Evolutionary conservation across 2,888 invertebrate genomes (phyloP).

Genomic region (Phasia obesa): DNA sequence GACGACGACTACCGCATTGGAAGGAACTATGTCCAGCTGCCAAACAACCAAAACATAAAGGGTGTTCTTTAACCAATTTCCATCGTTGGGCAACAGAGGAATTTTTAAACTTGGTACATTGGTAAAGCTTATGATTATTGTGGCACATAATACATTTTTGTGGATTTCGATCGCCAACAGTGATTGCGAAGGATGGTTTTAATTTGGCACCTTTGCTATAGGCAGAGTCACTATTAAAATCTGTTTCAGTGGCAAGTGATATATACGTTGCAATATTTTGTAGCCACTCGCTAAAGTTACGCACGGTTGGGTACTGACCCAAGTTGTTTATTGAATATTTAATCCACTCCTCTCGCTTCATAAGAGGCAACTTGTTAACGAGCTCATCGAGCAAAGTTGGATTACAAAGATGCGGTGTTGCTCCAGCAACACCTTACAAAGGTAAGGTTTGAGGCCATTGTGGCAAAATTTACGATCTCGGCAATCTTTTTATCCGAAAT

Average conservation of each 20-base stretch:
- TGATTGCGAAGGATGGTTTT: slow-evolving; percentile 20
- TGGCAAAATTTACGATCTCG: slow-evolving; percentile 46
- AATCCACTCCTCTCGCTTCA: slow-evolving; percentile 44
- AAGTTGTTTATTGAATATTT: slow-evolving; percentile 22
- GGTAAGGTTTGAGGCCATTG: slow-evolving; percentile 51
- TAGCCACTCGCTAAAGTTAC: slow-evolving; percentile 43
- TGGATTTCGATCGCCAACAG: neutral
- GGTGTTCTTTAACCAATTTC: slow-evolving; percentile 23
- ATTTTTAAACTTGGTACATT: slow-evolving; percentile 23
- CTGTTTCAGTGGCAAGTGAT: slow-evolving; percentile 4
- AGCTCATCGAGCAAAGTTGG: slow-evolving; percentile 51
- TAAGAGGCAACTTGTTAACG: too few relatives aligned
- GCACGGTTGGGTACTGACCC: slow-evolving; percentile 36
- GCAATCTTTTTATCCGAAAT: slow-evolving; percentile 39
- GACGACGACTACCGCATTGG: neutral
- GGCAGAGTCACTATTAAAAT: neutral
- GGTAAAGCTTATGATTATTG: slow-evolving; percentile 6
- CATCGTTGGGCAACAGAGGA: slow-evolving; percentile 5
- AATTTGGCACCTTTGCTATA: neutral
- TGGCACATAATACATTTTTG: neutral
- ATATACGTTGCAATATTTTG: slow-evolving; percentile 44
- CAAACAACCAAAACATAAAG: slow-evolving; percentile 31
- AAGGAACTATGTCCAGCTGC: slow-evolving; percentile 1
- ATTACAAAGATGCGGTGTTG: slow-evolving; percentile 38
- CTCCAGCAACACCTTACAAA: slow-evolving; percentile 54